Percentiles rank a stretch among this genome's conserved stretches.
phyloP scores from a whole-genome alignment of 2,888 invertebrate species.

The Sarcophaga caerulescens region DNA sequence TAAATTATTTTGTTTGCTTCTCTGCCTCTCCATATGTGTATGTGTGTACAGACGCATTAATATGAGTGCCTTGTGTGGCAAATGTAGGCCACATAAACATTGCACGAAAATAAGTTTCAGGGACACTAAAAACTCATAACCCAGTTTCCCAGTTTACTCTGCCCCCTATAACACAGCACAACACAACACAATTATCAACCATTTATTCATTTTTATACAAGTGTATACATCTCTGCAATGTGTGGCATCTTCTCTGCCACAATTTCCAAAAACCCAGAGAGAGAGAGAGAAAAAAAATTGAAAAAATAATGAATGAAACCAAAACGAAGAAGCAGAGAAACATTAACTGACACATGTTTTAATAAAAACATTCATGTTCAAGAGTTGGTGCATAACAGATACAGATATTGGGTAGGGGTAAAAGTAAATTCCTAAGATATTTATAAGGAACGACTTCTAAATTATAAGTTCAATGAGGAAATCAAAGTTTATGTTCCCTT shows the following conservation, averaged over 20 bases:
- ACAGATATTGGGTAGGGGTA: neutral
- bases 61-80: constrained; percentile 34
- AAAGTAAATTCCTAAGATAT: neutral
- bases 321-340: constrained; percentile 7
- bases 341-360: constrained; percentile 67
- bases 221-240: neutral
- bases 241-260: constrained; percentile 14
- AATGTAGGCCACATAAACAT: constrained; percentile 63
- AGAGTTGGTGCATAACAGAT: constrained; percentile 41
- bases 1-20: neutral
- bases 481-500: no score
- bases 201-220: no score
- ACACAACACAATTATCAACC: no score
- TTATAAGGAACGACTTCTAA: neutral
- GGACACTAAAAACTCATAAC: constrained; percentile 65
- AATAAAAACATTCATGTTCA: constrained; percentile 55
- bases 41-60: neutral
- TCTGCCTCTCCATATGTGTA: neutral
- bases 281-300: no score
- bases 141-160: constrained; percentile 50
- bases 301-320: no score
- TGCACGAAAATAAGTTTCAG: constrained; percentile 63
- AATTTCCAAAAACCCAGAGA: neutral
- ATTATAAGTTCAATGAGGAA: neutral
- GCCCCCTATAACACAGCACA: no score